Evolutionary conservation across 2,113 vertebrate species (phyloP), one percentile per base, ranked within the genome.

Genomic region (Toxotes jaculatrix): DNA sequence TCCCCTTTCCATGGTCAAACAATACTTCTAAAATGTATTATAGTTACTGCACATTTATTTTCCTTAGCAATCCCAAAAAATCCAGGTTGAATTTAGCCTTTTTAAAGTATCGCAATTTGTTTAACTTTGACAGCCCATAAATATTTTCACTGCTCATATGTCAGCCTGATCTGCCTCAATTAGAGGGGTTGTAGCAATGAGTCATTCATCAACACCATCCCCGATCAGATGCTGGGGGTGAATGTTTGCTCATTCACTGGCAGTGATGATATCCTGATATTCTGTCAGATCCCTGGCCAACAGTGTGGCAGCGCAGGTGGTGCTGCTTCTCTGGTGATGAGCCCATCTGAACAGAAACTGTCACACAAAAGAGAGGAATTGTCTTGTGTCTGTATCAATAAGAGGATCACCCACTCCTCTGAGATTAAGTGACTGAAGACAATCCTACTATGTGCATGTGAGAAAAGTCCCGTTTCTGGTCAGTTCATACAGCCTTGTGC

Each of bases 261-360:
- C 80, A 67, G 83, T 62, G 79, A 88, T 82, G 78, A 85, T 79
- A 79, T 81, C 81, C 75, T 82, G 84, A 85, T 86, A 75, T 88
- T 92, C 91, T 77, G 66, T 91, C 85, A 90, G 87, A 93, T 87
- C 82, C 74, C 62, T 43, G 72, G 89, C 92, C 92, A 91, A 77
- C 83, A 78, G 83, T 19, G 79, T 66, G 66, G 55, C 66, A 45
- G 83, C 79, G 61, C 92, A 88, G 88, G 89, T 91, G 89, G 83
- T 79, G 86, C 61, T 56, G 83, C 80, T 80, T 61, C 82, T 83
- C 73, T 31, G 62, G 59, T 78, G 69, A 81, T 62, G 83, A 86
- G 78, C 55, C 68, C 49, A 36, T 84, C 72, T 88, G 45, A 91
- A 86, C 31, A 55, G 73, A 87, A 83, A 68, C 23, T 47, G 67